Evolutionary conservation across 2,888 invertebrate genomes (phyloP).

Genomic region (Abrostola triplasia): DNA sequence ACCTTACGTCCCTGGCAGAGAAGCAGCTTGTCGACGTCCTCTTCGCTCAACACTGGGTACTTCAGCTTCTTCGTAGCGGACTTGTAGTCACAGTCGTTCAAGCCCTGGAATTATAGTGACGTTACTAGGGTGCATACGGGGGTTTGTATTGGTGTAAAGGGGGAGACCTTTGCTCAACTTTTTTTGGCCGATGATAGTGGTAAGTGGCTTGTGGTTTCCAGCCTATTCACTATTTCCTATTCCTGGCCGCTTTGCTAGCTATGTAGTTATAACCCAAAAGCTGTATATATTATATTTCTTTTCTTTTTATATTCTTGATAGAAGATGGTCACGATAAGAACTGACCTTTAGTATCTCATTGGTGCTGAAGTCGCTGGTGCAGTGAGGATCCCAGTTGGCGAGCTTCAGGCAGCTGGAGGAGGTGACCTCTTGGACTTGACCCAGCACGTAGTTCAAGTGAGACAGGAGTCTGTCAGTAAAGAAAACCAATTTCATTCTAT

Average conservation of each 20-base stretch:
- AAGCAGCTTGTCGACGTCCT: constrained; percentile 65
- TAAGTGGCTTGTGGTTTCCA: too few species aligned
- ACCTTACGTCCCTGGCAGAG: constrained; percentile 47
- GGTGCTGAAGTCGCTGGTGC: not conserved
- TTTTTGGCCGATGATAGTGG: too few species aligned
- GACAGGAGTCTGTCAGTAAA: constrained; percentile 5
- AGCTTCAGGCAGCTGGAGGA: not conserved
- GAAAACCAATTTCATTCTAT: not conserved
- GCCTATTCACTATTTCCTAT: too few species aligned
- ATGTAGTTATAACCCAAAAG: too few species aligned
- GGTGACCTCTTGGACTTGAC: not conserved
- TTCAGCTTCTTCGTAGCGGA: constrained; percentile 26
- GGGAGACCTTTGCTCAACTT: too few species aligned
- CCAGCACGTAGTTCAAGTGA: not conserved
- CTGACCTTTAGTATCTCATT: not conserved
- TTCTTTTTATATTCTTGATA: not conserved
- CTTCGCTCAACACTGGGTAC: constrained; percentile 55
- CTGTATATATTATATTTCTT: too few species aligned
- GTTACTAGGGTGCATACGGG: too few species aligned
- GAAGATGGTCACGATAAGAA: not conserved
- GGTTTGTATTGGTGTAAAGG: too few species aligned
- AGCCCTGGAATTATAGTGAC: constrained; percentile 17
- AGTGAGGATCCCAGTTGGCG: constrained; percentile 4
- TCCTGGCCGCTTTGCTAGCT: too few species aligned
- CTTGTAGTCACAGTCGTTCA: constrained; percentile 5